phyloP scores from a whole-genome alignment of 2,797 vertebrate species.

The Enteromius treurensis region DNA sequence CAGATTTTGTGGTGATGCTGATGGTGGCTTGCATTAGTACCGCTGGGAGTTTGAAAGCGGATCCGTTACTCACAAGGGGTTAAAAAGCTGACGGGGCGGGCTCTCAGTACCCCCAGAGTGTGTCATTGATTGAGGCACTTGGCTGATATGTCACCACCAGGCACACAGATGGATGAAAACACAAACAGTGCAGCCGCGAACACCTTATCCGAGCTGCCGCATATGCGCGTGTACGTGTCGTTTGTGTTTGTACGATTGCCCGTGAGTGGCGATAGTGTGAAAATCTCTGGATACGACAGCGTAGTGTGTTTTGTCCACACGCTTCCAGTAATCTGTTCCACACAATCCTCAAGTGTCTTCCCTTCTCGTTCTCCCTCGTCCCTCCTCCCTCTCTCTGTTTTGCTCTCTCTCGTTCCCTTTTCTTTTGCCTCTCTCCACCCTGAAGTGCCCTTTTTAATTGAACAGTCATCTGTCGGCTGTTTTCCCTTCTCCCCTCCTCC shows the following conservation, averaged over 20 bases:
- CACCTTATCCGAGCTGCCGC: conserved; percentile 25
- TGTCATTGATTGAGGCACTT: conserved; percentile 75
- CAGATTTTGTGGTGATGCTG: conserved; percentile 74
- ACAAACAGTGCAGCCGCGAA: conserved; percentile 66
- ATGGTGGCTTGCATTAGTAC: conserved; percentile 70
- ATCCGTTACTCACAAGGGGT: conserved; percentile 73
- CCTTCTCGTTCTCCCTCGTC: conserved; percentile 48
- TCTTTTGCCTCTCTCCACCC: conserved; percentile 64
- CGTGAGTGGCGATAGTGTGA: conserved; percentile 42
- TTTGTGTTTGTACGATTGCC: conserved; percentile 30
- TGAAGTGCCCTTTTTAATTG: conserved; percentile 73
- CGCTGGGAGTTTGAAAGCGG: conserved; percentile 78
- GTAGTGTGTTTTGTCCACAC: conserved; percentile 52
- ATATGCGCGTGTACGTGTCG: conserved; percentile 15
- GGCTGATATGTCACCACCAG: conserved; percentile 77
- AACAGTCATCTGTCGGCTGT: conserved; percentile 72
- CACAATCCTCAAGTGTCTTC: conserved; percentile 64
- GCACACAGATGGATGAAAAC: conserved; percentile 76
- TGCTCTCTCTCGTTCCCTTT: conserved; percentile 53
- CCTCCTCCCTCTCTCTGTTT: conserved; percentile 51
- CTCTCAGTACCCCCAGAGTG: conserved; percentile 62
- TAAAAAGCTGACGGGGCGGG: conserved; percentile 74
- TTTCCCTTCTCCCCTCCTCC: conserved; percentile 60
- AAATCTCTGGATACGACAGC: conserved; percentile 49
- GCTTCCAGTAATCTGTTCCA: conserved; percentile 61